phyloP scores from a whole-genome alignment of 2,888 invertebrate species.

The Nephrotoma flavescens region DNA sequence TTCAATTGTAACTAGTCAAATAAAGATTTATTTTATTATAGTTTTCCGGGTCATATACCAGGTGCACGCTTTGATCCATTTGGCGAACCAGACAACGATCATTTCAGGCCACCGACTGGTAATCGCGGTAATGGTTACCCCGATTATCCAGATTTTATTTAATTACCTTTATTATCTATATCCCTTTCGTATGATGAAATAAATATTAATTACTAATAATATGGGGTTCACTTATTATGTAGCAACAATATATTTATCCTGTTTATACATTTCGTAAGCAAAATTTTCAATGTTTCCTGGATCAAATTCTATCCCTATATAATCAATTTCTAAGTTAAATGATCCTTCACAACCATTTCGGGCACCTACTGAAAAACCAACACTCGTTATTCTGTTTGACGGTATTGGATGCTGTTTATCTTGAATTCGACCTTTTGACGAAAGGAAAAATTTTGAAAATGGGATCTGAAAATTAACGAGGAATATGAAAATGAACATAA shows the following conservation, averaged over 20 bases:
- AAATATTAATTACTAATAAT: background rate
- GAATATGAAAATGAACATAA: slow-evolving; percentile 8
- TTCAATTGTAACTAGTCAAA: no score
- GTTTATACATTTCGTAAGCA: slow-evolving; percentile 88
- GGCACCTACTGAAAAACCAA: slow-evolving; percentile 75
- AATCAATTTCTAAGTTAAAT: slow-evolving; percentile 84
- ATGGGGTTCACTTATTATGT: slow-evolving; percentile 30
- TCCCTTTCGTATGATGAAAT: background rate
- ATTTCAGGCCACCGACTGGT: background rate
- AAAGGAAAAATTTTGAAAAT: slow-evolving; percentile 79
- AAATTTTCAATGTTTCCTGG: slow-evolving; percentile 64
- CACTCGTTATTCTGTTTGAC: slow-evolving; percentile 45
- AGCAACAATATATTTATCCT: slow-evolving; percentile 47
- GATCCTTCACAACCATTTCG: slow-evolving; percentile 55
- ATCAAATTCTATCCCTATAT: slow-evolving; percentile 76
- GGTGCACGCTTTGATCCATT: background rate
- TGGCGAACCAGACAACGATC: background rate
- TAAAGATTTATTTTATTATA: background rate
- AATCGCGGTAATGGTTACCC: background rate
- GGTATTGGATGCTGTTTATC: slow-evolving; percentile 57
- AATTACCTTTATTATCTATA: background rate
- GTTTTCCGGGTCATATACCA: background rate
- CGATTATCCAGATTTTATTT: background rate
- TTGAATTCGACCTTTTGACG: slow-evolving; percentile 72
- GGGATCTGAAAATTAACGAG: slow-evolving; percentile 54